Percentiles rank a stretch among this genome's conserved stretches.
phyloP scores from a whole-genome alignment of 92 coral and sea anemone genomes.

The Diadumene lineata region DNA sequence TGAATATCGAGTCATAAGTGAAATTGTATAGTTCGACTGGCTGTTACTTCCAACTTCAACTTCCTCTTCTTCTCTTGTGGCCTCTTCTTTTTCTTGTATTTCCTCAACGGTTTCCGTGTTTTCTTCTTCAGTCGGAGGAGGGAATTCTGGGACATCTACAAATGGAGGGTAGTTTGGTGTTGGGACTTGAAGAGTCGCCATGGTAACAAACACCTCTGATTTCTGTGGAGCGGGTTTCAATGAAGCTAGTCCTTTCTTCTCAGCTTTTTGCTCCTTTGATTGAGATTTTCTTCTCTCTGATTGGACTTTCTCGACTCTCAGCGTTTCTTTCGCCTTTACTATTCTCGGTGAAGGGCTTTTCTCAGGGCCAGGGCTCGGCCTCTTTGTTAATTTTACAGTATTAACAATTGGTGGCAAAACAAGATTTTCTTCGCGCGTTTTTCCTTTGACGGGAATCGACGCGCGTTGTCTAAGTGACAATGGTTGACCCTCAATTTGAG shows the following conservation, averaged over 20 bases:
- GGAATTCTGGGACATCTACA: slow-evolving; percentile 7
- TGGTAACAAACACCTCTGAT: neutral
- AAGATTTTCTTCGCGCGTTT: neutral
- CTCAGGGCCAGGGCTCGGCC: neutral
- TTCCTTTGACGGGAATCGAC: neutral
- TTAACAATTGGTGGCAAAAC: slow-evolving; percentile 27
- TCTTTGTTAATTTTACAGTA: neutral
- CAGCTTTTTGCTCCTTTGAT: neutral
- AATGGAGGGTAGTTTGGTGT: neutral
- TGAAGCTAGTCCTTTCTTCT: neutral
- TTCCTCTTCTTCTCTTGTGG: neutral
- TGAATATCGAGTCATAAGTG: neutral
- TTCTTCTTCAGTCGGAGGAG: neutral
- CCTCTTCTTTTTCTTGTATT: slow-evolving; percentile 7
- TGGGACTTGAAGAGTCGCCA: slow-evolving; percentile 9
- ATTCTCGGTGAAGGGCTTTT: neutral
- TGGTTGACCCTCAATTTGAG: slow-evolving; percentile 33
- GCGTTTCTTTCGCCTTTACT: neutral
- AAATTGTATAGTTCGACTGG: slow-evolving; percentile 5
- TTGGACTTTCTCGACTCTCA: neutral
- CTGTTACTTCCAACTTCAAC: slow-evolving; percentile 4
- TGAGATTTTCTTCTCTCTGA: neutral
- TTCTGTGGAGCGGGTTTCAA: neutral
- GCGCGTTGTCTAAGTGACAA: slow-evolving; percentile 23
- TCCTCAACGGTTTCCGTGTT: neutral